Evolutionary conservation across 2,797 vertebrate genomes (phyloP), one percentile per base, ranked within the genome.

Genomic region (Microctenopoma steveboyesi): DNA sequence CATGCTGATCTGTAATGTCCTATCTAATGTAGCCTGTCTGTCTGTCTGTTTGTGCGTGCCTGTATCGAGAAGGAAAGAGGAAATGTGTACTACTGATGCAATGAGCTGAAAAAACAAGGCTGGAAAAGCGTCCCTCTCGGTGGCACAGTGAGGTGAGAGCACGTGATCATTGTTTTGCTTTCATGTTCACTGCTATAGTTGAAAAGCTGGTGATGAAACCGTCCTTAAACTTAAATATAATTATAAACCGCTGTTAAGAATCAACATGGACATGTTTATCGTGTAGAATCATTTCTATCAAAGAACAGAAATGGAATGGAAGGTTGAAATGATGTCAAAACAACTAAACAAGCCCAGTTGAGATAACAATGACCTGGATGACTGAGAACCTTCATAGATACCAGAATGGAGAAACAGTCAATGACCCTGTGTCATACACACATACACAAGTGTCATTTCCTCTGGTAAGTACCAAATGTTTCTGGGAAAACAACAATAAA

Each of bases 81-180:
- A 90, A 87, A 82, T 5, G 60, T 77, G 58, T 69, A 75, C 79
- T 54, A 45, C 50, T 76, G 67, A 78, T 72, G 61, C 66, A 73
- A 71, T 53, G 53, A 66, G 54, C 64, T 69, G 62, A 84, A 83
- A 82, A 69, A 25, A 70, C 64, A 81, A 71, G 57, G 58, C 37
- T 77, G 60, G 47, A 57, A 57, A 63, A 74, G 33, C 45, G 62
- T 60, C 50, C 25, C 2, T 43, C 54, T 60, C 28, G 30, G 18
- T 42, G 60, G 55, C 11, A 49, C 59, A 39, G 25, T 56, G 48
- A 22, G 18, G 16, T 1, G 16, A 46, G 4, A 30, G 13, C 37
- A 46, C 46, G 14, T 11, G 49, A 53, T 35, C 35, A 11, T 1
- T 12, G 35, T 60, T 76, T 73, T 69, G 35, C 33, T 57, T 78